A percentile compares a stretch with the other conserved stretches of the same genome.
phyloP scores from a whole-genome alignment of 2,888 invertebrate genomes.

The Autographa gamma region DNA sequence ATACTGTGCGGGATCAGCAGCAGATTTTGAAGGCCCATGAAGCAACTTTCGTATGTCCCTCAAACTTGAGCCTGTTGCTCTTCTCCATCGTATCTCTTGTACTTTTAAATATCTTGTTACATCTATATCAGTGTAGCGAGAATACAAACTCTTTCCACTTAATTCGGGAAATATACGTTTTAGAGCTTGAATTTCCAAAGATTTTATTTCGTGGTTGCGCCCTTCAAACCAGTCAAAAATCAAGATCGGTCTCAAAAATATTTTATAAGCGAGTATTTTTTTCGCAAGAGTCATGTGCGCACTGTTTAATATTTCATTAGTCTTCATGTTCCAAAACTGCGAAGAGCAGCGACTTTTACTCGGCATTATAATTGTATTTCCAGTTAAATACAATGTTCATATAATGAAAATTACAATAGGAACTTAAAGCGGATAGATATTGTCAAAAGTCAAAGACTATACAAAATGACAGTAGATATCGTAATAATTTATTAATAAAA shows the following conservation, averaged over 20 bases:
- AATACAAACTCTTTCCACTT: constrained; percentile 51
- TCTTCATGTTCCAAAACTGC: constrained; percentile 42
- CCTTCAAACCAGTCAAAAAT: constrained; percentile 67
- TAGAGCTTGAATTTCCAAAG: constrained; percentile 65
- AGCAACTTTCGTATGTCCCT: constrained; percentile 57
- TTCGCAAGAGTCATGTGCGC: constrained; percentile 48
- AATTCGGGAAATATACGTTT: constrained; percentile 61
- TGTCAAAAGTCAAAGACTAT: not conserved
- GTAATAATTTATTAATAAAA: too few species aligned
- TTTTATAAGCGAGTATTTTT: constrained; percentile 72
- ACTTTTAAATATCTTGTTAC: constrained; percentile 65
- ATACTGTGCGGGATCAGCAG: constrained; percentile 54
- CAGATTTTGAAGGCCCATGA: constrained; percentile 34
- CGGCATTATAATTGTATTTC: constrained; percentile 21
- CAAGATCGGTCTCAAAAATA: constrained; percentile 72
- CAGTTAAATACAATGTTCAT: not conserved
- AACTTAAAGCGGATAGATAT: not conserved
- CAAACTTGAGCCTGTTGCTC: constrained; percentile 50
- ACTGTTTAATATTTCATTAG: constrained; percentile 56
- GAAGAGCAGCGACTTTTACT: constrained; percentile 10
- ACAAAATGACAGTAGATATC: not conserved
- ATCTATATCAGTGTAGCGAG: constrained; percentile 66
- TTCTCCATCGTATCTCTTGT: constrained; percentile 67
- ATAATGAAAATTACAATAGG: not conserved
- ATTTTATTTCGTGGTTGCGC: constrained; percentile 47